Evolutionary conservation across 2,888 invertebrate species (phyloP), one percentile per base, ranked within the genome.

Genomic region (Erebia ligea): DNA sequence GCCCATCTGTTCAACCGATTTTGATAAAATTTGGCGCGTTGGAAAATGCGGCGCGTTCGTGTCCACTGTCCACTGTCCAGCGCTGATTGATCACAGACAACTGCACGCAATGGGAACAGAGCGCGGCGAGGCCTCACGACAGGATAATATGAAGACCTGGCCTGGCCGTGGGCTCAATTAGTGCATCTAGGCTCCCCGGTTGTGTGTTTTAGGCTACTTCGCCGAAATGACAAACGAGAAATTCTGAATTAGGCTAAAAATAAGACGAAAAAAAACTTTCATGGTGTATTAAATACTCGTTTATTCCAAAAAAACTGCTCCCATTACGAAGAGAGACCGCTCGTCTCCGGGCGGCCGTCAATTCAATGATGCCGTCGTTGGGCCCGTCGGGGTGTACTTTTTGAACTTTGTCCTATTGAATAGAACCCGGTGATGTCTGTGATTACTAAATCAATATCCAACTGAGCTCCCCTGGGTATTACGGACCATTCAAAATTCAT

Each of bases 401-500:
- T 52, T 17, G 52, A 9, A 52, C 52, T 52, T 17, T 17, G n/a
- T n/a, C 17, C 21, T 13, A 19, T 56, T 25, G 21, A 57, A 8
- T 15, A 25, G 5, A 57, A 6, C 25, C 13, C 56, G 21, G 0
- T 1, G 56, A 15, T 25, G 25, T 57, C 56, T 13, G 56, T 57
- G 15, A 57, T 40, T 42, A 11, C n/a, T 15, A 48, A 48, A 21
- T 48, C 21, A 45, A 62, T 21, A 48, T 21, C 15, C 8, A n/a
- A 42, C 40, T 17, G 59, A 40, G 34, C 4, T 13, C 59, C 21
- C 61, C 25, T 9, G 50, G 10, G 25, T n/a, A 21, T 48, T 45
- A 62, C 25, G 42, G 17, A 25, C 54, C 59, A 71, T 68, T 63
- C 25, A 45, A 64, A 64, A 67, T 64, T 52, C 17, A 67, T 67